Conservation (phyloP, 1,140 invertebrate genomes). For the Microvelia longipes region DNA sequence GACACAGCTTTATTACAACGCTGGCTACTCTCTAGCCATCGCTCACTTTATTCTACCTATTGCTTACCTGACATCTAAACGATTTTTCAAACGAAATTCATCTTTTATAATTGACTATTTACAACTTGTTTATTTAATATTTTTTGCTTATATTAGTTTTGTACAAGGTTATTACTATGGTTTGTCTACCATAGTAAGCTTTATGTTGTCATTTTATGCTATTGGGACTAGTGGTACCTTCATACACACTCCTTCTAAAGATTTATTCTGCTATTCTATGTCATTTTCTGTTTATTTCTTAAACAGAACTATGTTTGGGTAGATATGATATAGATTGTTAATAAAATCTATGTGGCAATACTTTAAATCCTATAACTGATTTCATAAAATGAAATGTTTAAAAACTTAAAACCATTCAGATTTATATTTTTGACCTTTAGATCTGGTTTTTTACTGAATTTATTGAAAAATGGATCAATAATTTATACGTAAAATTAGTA, state of each 20-base stretch:
- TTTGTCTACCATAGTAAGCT: slow-evolving; percentile 11
- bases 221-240: slow-evolving; percentile 12
- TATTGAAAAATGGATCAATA: too few species aligned
- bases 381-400: too few species aligned
- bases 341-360: too few species aligned
- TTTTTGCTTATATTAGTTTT: slow-evolving; percentile 11
- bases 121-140: slow-evolving; percentile 8
- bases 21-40: slow-evolving; percentile 8
- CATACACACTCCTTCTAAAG: slow-evolving; percentile 10
- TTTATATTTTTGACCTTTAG: too few species aligned
- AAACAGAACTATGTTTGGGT: slow-evolving; percentile 4
- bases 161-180: slow-evolving; percentile 12
- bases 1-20: slow-evolving; percentile 10
- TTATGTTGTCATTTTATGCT: slow-evolving; percentile 10
- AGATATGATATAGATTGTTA: too few species aligned
- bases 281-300: slow-evolving; percentile 16
- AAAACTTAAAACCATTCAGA: too few species aligned
- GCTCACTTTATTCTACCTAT: slow-evolving; percentile 8
- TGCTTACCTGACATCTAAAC: neutral
- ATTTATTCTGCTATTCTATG: slow-evolving; percentile 14
- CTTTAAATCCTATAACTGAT: too few species aligned
- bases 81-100: neutral
- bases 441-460: too few species aligned
- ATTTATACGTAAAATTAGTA: too few species aligned
- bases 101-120: slow-evolving; percentile 4